Conservation (phyloP, 1,140 invertebrate species). For the Drosophila paulistorum region DNA sequence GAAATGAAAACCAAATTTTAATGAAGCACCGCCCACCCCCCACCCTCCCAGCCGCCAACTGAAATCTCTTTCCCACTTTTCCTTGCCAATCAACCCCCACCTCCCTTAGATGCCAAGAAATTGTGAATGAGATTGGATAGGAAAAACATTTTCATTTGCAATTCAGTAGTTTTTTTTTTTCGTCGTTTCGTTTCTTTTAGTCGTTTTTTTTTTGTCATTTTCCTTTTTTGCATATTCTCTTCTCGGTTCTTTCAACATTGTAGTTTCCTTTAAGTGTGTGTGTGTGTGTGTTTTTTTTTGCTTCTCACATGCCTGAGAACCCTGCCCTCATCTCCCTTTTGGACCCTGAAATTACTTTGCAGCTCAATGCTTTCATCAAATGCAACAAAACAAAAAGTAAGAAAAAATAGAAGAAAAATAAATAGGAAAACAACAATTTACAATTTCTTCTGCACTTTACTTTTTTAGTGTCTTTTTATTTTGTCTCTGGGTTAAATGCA, state of each 20-base stretch:
- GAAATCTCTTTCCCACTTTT: background rate
- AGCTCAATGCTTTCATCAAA: conserved; percentile 12
- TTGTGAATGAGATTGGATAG: conserved; percentile 11
- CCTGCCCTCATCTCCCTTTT: background rate
- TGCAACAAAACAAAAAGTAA: conserved; percentile 1
- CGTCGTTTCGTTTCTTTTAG: background rate
- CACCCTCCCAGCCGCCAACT: background rate
- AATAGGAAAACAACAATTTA: conserved; percentile 5
- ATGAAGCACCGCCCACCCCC: conserved; percentile 37
- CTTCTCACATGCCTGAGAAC: no score
- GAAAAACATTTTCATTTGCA: conserved; percentile 24
- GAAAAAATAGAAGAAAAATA: conserved; percentile 26
- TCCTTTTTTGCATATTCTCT: background rate
- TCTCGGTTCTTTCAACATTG: conserved; percentile 1
- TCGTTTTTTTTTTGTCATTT: conserved; percentile 2
- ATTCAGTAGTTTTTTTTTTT: conserved; percentile 13
- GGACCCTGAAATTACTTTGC: conserved; percentile 6
- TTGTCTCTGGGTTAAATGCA: conserved; percentile 13
- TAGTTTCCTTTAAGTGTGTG: conserved; percentile 12
- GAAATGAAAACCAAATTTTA: conserved; percentile 60
- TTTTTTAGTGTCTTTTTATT: conserved; percentile 8
- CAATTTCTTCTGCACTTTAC: conserved; percentile 21
- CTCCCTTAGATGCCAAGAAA: conserved; percentile 3
- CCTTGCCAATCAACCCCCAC: background rate
- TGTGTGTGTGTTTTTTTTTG: background rate